A percentile compares a stretch with the other conserved stretches of the same genome.
These are phyloP conservation scores for Malurus splendens DNA, from an alignment of 2,797 vertebrate species.

Conservation along the genomic window DNA sequence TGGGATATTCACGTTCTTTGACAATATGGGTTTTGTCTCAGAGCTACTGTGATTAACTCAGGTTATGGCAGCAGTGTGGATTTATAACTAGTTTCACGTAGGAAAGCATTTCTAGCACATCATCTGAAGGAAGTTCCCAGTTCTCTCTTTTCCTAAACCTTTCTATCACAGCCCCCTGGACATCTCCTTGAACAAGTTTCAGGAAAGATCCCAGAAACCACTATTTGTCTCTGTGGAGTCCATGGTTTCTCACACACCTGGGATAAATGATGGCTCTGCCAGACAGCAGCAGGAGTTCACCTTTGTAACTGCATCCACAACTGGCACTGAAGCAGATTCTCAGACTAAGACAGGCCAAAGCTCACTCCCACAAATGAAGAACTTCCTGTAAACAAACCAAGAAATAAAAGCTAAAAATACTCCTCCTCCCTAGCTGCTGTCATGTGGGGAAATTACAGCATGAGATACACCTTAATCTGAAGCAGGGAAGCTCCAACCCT, in stretches of 20 bases:
- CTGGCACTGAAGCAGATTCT: background rate
- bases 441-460: background rate
- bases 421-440: background rate
- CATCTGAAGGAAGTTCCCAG: background rate
- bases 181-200: background rate
- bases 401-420: background rate
- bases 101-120: background rate
- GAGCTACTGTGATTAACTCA: background rate
- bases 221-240: background rate
- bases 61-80: background rate
- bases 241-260: background rate
- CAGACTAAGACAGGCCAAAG: background rate
- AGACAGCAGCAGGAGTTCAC: background rate
- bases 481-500: rapidly evolving
- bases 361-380: background rate
- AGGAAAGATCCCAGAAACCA: background rate
- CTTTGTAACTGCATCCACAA: background rate
- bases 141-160: background rate
- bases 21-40: background rate
- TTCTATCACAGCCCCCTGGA: background rate
- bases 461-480: background rate
- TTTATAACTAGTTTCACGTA: background rate
- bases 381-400: background rate
- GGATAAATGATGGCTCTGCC: background rate
- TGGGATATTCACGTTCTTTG: background rate